These are phyloP conservation scores for Chloroclystis v-ata DNA, from an alignment of 2,888 invertebrate genomes.

Conservation along the genomic window DNA sequence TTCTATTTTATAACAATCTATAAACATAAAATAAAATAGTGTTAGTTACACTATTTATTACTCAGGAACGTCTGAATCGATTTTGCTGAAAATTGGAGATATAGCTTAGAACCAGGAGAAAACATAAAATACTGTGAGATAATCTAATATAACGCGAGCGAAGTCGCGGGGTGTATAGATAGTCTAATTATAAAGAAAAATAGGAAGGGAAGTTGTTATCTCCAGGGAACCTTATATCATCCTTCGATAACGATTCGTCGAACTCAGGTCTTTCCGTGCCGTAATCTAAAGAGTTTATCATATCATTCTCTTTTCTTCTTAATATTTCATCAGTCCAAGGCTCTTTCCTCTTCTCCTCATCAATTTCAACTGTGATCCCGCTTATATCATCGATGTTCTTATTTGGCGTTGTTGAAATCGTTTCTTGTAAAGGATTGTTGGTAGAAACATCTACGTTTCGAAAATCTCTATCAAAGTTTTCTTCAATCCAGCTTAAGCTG, in stretches of 20 bases:
- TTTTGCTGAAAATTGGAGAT: no score
- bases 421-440: constrained; percentile 1
- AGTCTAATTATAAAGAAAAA: constrained; percentile 13
- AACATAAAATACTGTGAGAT: no score
- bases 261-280: constrained; percentile 42
- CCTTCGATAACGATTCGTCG: constrained; percentile 43
- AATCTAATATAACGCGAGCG: no score
- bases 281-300: constrained; percentile 57
- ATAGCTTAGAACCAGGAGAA: no score
- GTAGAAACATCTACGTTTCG: constrained; percentile 6
- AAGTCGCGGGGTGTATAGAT: no score
- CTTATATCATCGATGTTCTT: constrained; percentile 31
- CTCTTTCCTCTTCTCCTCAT: constrained; percentile 24
- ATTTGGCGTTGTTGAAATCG: constrained; percentile 9
- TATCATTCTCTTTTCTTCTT: constrained; percentile 46
- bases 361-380: constrained; percentile 36
- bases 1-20: no score
- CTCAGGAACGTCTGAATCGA: no score
- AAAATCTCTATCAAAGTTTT: constrained; percentile 37
- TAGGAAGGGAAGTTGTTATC: constrained; percentile 42
- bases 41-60: no score
- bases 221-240: constrained; percentile 33
- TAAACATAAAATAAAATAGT: no score
- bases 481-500: constrained; percentile 42
- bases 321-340: constrained; percentile 38